Evolutionary conservation across 2,113 vertebrate genomes (phyloP), one percentile per base, ranked within the genome.

Genomic region (Colius striatus): DNA sequence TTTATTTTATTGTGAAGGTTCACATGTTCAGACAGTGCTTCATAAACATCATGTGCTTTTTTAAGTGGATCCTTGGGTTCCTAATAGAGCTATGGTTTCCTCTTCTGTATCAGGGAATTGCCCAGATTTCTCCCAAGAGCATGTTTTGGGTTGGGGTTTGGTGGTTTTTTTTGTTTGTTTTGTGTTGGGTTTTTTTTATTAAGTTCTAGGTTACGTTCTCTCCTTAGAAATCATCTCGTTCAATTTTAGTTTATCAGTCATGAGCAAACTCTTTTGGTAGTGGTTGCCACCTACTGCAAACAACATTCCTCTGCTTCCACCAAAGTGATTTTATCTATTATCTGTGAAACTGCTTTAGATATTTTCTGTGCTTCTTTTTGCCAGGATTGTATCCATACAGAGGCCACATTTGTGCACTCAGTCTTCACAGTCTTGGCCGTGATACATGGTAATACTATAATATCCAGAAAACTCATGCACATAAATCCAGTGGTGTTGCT

Each of bases 31-130:
- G 83, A 34, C 75, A 80, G 30, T 55, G 27, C 51, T 90, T 92
- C 48, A 65, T 79, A 58, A 79, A 58, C 51, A 50, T 80, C 32
- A 48, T 80, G 26, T 84, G 34, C 51, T 55, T 95, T 88, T 89
- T 61, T 20, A 92, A 92, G 72, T 80, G 90, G 32, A 80, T 95
- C 26, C 27, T 71, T 67, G 26, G 22, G 43, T 87, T 95, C 83
- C 57, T 85, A 27, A 55, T 89, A n/a, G 48, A 82, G n/a, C 34
- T 83, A 13, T 62, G 47, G 25, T 73, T 95, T 92, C 62, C 41
- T 76, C 38, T 91, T 87, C 67, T 90, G 15, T 77, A 47, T 54
- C 11, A 76, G 91, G 87, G 84, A 92, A 79, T 95, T 95, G 71
- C 96, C 87, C 54, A 63, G 9, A 62, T 87, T 89, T 94, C 62